A percentile compares a stretch with the other conserved stretches of the same genome.
phyloP scores from a whole-genome alignment of 2,888 invertebrate species.

The Acanthosepion esculentum region DNA sequence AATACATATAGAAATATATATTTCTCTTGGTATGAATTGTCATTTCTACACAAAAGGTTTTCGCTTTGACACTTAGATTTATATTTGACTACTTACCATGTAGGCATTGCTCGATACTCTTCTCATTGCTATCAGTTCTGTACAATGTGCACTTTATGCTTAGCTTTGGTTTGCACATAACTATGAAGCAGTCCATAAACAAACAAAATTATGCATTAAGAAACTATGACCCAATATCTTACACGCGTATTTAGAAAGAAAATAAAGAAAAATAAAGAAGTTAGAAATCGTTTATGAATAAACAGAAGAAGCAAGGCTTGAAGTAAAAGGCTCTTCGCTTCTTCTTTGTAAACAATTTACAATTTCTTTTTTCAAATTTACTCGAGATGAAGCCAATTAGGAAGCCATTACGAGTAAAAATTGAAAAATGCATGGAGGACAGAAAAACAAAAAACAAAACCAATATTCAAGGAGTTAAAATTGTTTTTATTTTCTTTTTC shows the following conservation, averaged over 20 bases:
- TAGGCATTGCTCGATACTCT: too few relatives aligned
- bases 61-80: too few relatives aligned
- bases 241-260: neutral
- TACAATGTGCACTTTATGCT: too few relatives aligned
- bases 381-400: conserved; percentile 17
- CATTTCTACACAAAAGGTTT: too few relatives aligned
- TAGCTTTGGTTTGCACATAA: too few relatives aligned
- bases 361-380: neutral
- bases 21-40: too few relatives aligned
- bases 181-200: too few relatives aligned
- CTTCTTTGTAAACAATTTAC: conserved; percentile 18
- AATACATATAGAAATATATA: too few relatives aligned
- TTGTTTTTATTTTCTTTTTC: neutral
- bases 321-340: neutral
- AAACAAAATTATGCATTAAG: too few relatives aligned
- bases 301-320: neutral
- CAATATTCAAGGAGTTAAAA: neutral
- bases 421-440: neutral
- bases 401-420: neutral
- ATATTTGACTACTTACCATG: too few relatives aligned
- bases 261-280: neutral
- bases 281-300: neutral
- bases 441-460: neutral
- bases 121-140: too few relatives aligned
- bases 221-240: too few relatives aligned